Base-by-base conservation (phyloP, 2,888 invertebrate genomes). In the Rutpela maculata region DNA sequence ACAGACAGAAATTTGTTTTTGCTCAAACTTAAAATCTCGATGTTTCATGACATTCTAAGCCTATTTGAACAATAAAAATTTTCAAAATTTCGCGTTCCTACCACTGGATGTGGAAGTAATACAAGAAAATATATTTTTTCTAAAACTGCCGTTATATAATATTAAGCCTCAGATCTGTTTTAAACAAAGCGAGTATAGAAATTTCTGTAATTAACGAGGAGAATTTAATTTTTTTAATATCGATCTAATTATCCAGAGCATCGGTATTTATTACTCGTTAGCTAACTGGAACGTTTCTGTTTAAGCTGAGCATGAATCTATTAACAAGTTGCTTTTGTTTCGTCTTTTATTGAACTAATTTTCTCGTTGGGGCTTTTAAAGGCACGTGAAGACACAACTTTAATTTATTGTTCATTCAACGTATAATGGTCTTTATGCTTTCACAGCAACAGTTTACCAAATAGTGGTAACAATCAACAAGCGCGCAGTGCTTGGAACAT, bases 361-460 rank as follows among this genome's bases (percentile, higher is more conserved):
- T 60, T 31, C 60, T 26, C 31, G 60, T 60, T 60, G 60, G 60
- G 60, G 60, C 31, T 60, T 60, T 60, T 26, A 60, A 60, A 26
- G 15, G 26, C 22, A 31, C 6, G 60, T 10, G 62, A 35, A 63
- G 62, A 35, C 31, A 63, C 31, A n/a, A 31, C 62, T 63, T 31
- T 63, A 63, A 63, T 63, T 35, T n/a, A 35, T 35, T 35, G 35
- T 63, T 63, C 62, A 35, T 63, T 63, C 62, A 35, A 31, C 35
- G 35, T 17, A 63, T 31, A 35, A 62, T 35, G 17, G 62, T 7
- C 62, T 35, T 35, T 63, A 63, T 60, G 60, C 26, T 60, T 31
- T 60, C 60, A 60, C 26, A 31, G 60, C 50, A 50, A 50, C n/a
- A 50, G n/a, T 50, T 50, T 50, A 50, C n/a, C 22, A 60, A 60